Evolutionary conservation across 2,797 vertebrate species (phyloP), one percentile per base, ranked within the genome.

Genomic region (Chrysolophus pictus): DNA sequence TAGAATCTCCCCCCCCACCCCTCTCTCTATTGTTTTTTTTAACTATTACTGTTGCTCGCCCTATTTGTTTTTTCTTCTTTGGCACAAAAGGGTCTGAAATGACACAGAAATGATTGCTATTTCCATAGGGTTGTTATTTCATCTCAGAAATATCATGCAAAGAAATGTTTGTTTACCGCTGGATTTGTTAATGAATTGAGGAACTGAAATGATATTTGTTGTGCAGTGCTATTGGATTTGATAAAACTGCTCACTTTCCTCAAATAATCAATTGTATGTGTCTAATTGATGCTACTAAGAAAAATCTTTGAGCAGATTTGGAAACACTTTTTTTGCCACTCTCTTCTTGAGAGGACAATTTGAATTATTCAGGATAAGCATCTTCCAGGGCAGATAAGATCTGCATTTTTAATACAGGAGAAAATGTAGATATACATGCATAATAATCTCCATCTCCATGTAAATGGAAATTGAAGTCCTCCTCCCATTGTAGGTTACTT

Each of bases 381-480:
- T 29, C 37, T 86, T 81, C n/a, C 11, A 64, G 76, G 24, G 21
- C 47, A 91, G 87, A 79, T 47, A 76, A 73, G 65, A 84, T 49
- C 21, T 26, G n/a, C 10, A 75, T 49, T 67, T 90, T 85, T 77
- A 84, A 73, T 58, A 64, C n/a, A 79, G 59, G 64, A 84, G 56
- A 84, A 95, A 84, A 95, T 26, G 37, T 51, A 88, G 85, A 81
- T 76, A 93, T 26, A 79, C 65, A 73, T 73, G 17, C 17, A 60
- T 41, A 75, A 70, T 71, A 42, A 79, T 63, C n/a, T 75, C 46
- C 14, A 68, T 72, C 63, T 81, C 91, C 21, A 47, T 76, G 31
- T 17, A 89, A 89, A 72, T 56, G 9, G 39, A 84, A 92, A 70
- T 3, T 35, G 28, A 81, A 89, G 26, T 71, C 23, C 11, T 62